Conservation (phyloP, 2,888 invertebrate genomes). For the Tridacna crocea region DNA sequence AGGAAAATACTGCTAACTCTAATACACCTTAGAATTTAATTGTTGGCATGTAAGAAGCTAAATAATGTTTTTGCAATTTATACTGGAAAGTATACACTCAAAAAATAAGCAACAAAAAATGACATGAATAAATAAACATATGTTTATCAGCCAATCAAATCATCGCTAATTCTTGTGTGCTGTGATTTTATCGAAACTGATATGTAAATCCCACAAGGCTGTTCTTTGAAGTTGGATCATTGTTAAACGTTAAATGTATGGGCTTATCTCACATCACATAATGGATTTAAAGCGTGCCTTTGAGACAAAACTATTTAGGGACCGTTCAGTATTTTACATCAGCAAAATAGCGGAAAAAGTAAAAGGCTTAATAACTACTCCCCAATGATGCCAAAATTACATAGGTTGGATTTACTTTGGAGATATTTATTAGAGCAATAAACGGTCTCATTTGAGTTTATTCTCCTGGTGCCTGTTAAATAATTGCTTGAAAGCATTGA, state of each 20-base stretch:
- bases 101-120: not conserved
- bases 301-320: conserved; percentile 32
- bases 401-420: conserved; percentile 15
- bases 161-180: conserved; percentile 47
- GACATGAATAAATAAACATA: conserved; percentile 53
- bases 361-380: conserved; percentile 21
- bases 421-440: conserved; percentile 22
- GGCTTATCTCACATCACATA: conserved; percentile 46
- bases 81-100: too few relatives aligned
- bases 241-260: conserved; percentile 48
- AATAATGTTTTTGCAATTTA: too few relatives aligned
- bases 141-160: conserved; percentile 50
- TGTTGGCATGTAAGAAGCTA: too few relatives aligned
- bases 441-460: conserved; percentile 16
- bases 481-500: conserved; percentile 20
- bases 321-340: conserved; percentile 15
- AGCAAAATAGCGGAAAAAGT: conserved; percentile 13
- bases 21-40: too few relatives aligned
- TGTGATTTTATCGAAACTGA: conserved; percentile 59
- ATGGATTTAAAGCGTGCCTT: conserved; percentile 55
- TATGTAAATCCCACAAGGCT: conserved; percentile 61
- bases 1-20: too few relatives aligned
- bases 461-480: conserved; percentile 7
- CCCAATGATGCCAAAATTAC: conserved; percentile 16
- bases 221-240: conserved; percentile 60